phyloP scores from a whole-genome alignment of 2,888 invertebrate genomes.

The Xanthia icteritia region DNA sequence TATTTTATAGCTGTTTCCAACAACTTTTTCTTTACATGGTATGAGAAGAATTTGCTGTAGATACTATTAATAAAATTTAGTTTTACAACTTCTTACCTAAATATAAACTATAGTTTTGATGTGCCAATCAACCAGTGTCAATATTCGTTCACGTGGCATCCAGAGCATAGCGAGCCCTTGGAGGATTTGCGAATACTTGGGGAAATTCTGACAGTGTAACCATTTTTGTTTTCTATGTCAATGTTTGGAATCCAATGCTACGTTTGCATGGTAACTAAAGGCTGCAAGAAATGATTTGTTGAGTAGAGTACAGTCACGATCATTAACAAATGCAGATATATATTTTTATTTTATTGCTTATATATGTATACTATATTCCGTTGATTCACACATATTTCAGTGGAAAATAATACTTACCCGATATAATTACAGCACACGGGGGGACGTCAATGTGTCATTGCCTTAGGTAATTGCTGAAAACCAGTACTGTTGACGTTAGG shows the following conservation, averaged over 20 bases:
- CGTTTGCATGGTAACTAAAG: background rate
- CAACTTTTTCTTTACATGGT: slow-evolving; percentile 5
- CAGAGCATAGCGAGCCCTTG: slow-evolving; percentile 6
- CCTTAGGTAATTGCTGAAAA: no score
- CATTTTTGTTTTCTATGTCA: background rate
- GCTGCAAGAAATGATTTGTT: background rate
- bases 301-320: no score
- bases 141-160: slow-evolving; percentile 1
- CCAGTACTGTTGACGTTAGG: no score
- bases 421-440: no score
- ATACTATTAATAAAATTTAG: background rate
- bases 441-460: no score
- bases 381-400: no score
- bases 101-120: background rate
- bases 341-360: no score
- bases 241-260: background rate
- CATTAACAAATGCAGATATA: no score
- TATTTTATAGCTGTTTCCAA: slow-evolving; percentile 11
- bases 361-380: no score
- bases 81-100: background rate
- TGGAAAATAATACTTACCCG: no score
- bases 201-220: background rate
- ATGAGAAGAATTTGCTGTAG: background rate
- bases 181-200: slow-evolving; percentile 9
- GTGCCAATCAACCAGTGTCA: slow-evolving; percentile 23